These are phyloP conservation scores for Ischnus inquisitorius DNA, from an alignment of 2,888 invertebrate species.

Conservation along the genomic window DNA sequence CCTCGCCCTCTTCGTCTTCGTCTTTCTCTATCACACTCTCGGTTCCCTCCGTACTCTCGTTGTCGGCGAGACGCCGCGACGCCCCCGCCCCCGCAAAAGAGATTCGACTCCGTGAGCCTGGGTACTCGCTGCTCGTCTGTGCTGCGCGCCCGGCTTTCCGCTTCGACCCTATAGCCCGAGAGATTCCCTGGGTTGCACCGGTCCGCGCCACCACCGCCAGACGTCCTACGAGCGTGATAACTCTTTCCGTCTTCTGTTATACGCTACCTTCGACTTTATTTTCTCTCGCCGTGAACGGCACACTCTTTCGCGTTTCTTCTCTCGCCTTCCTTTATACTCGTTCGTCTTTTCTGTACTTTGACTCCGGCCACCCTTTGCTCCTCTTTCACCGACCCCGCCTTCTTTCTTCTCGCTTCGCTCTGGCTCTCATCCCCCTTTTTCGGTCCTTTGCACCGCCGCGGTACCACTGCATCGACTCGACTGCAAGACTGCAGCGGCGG, in stretches of 20 bases:
- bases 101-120: slow-evolving; percentile 28
- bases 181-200: slow-evolving; percentile 19
- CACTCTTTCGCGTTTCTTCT: slow-evolving; percentile 54
- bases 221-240: slow-evolving; percentile 56
- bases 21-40: slow-evolving; percentile 38
- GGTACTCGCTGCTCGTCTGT: slow-evolving; percentile 21
- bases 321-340: background rate
- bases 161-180: slow-evolving; percentile 21
- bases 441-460: slow-evolving; percentile 24
- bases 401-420: slow-evolving; percentile 16
- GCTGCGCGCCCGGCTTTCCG: background rate
- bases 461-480: slow-evolving; percentile 38
- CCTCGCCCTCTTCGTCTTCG: slow-evolving; percentile 48
- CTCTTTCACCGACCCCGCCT: slow-evolving; percentile 31
- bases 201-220: slow-evolving; percentile 19
- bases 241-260: slow-evolving; percentile 45
- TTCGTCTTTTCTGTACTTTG: slow-evolving; percentile 27
- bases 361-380: slow-evolving; percentile 19
- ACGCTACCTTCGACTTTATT: slow-evolving; percentile 46
- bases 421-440: slow-evolving; percentile 9
- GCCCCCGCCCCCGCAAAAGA: slow-evolving; percentile 48
- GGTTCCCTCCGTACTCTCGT: slow-evolving; percentile 40
- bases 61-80: slow-evolving; percentile 51
- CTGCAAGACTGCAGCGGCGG: background rate
- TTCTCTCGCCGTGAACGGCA: slow-evolving; percentile 32